Percentiles rank a stretch among this genome's conserved stretches.
phyloP scores from a whole-genome alignment of 2,888 invertebrate genomes.

The Pheosia gnoma region DNA sequence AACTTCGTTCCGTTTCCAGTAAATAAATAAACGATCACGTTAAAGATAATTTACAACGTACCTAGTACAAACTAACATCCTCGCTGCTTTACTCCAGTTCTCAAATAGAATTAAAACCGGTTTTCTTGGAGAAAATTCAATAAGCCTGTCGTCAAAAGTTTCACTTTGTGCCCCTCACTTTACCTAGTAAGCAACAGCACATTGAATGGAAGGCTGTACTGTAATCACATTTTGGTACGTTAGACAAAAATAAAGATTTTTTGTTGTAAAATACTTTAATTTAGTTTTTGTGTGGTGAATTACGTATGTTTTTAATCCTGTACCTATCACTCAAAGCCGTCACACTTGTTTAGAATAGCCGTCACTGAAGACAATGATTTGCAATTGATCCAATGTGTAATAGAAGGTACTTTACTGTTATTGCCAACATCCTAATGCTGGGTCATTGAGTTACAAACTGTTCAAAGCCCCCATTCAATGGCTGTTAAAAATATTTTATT shows the following conservation, averaged over 20 bases:
- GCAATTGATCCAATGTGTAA: no score
- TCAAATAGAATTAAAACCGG: slow-evolving; percentile 35
- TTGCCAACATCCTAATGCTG: no score
- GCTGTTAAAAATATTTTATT: slow-evolving; percentile 4
- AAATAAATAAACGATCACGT: not conserved
- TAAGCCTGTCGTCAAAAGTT: slow-evolving; percentile 20
- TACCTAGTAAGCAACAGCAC: slow-evolving; percentile 9
- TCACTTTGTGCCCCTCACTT: slow-evolving; percentile 25
- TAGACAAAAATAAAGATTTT: not conserved
- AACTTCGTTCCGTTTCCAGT: no score
- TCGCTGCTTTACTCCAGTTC: not conserved
- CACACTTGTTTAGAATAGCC: no score
- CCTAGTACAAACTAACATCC: not conserved
- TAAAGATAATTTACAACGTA: not conserved
- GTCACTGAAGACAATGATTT: no score
- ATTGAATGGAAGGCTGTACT: slow-evolving; percentile 11
- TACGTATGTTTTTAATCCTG: no score
- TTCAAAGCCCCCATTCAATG: not conserved
- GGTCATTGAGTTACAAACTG: not conserved
- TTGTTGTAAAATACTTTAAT: not conserved
- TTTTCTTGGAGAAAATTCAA: slow-evolving; percentile 28
- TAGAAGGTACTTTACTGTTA: no score
- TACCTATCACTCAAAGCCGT: no score
- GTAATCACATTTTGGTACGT: slow-evolving; percentile 3
- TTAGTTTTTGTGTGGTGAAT: no score